Evolutionary conservation across 2,888 invertebrate genomes (phyloP).

Genomic region (Cephus sareptanus): DNA sequence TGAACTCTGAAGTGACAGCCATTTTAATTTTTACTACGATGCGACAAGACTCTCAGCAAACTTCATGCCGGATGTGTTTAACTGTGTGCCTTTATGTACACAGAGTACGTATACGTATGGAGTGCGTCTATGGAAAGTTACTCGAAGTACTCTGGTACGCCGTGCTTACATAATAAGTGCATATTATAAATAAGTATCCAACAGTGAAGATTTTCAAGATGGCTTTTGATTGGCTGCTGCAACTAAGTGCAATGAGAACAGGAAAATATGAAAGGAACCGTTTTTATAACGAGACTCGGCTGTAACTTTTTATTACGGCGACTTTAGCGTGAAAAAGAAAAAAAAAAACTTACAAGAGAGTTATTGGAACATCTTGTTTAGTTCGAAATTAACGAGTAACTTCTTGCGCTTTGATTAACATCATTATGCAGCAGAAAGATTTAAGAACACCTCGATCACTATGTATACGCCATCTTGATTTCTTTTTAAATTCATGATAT

Average conservation of each 20-base stretch:
- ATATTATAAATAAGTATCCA: not conserved
- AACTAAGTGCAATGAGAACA: not conserved
- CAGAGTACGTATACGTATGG: not conserved
- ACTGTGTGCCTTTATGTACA: not conserved
- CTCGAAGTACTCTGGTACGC: not conserved
- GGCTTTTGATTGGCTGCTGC: not conserved
- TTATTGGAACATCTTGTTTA: not conserved
- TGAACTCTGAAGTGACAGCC: not conserved
- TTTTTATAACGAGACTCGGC: not conserved
- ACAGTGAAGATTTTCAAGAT: not conserved
- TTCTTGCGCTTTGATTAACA: not conserved
- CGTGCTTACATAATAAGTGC: not conserved
- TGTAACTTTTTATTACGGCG: not conserved
- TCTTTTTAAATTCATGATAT: too few species aligned
- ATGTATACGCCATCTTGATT: not conserved
- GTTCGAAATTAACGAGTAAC: not conserved
- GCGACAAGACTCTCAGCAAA: not conserved
- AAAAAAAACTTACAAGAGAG: not conserved
- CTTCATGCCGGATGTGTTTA: not conserved
- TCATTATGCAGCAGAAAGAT: not conserved
- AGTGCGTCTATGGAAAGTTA: not conserved
- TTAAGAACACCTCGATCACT: not conserved
- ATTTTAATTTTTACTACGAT: not conserved
- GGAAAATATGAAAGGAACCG: not conserved
- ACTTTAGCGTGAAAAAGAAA: not conserved